Percentiles rank a stretch among this genome's conserved stretches.
phyloP scores from a whole-genome alignment of 2,888 invertebrate species.

The Volucella inanis region DNA sequence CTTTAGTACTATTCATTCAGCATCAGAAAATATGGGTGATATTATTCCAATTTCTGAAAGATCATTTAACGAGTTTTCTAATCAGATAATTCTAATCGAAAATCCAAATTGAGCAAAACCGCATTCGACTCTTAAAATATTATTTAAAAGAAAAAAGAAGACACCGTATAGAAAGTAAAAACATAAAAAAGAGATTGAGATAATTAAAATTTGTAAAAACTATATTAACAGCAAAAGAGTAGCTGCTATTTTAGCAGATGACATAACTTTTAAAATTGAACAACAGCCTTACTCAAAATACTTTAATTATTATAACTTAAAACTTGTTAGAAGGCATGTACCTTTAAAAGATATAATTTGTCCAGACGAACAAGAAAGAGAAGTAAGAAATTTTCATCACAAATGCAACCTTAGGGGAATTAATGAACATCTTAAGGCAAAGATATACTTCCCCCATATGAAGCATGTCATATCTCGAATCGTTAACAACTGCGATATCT shows the following conservation, averaged over 20 bases:
- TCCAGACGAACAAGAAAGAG: neutral
- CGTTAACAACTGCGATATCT: constrained; percentile 9
- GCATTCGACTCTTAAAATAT: neutral
- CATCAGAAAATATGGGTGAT: constrained; percentile 11
- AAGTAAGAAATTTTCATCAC: neutral
- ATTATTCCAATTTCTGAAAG: constrained; percentile 27
- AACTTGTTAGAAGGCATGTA: constrained; percentile 36
- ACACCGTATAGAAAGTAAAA: constrained; percentile 9
- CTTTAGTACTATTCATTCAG: constrained; percentile 4
- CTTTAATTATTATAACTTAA: constrained; percentile 41
- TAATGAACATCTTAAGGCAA: neutral
- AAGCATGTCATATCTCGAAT: constrained; percentile 9
- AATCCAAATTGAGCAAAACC: neutral
- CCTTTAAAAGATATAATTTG: neutral
- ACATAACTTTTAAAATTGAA: constrained; percentile 52
- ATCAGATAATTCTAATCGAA: constrained; percentile 4
- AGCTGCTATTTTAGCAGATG: constrained; percentile 12
- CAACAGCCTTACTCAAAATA: constrained; percentile 49
- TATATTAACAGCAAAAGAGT: constrained; percentile 19
- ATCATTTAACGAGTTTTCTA: constrained; percentile 23
- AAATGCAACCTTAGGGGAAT: neutral
- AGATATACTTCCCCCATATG: constrained; percentile 4
- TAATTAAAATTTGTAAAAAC: constrained; percentile 23
- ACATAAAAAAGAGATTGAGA: constrained; percentile 20
- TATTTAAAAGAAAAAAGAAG: constrained; percentile 23